A percentile compares a stretch with the other conserved stretches of the same genome.
phyloP scores from a whole-genome alignment of 1,140 invertebrate genomes.

The Lanistes nyassanus region DNA sequence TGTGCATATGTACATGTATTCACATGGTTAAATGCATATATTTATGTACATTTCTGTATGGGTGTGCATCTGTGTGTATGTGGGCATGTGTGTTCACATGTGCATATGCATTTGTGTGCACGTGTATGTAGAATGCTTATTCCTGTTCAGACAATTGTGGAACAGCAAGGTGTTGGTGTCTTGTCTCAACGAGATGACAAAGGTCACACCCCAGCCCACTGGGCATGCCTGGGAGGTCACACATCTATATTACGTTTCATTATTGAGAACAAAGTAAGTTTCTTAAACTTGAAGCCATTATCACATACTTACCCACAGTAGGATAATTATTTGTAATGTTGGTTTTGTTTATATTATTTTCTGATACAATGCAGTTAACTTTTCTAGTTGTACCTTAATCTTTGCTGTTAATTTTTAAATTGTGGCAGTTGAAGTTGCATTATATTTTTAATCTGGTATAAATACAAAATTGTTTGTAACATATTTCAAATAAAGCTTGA shows the following conservation, averaged over 20 bases:
- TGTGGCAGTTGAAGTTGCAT: too few species aligned
- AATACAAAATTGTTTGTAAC: too few species aligned
- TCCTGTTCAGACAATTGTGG: conserved; percentile 60
- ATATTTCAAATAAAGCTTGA: too few species aligned
- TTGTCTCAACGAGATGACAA: conserved; percentile 79
- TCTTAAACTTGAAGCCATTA: too few species aligned
- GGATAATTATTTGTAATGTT: too few species aligned
- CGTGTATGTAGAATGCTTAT: conserved; percentile 56
- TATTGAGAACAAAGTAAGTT: conserved; percentile 19
- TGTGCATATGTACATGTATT: not conserved
- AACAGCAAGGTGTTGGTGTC: conserved; percentile 53
- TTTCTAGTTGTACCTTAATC: too few species aligned
- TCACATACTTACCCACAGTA: too few species aligned
- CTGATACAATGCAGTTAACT: too few species aligned
- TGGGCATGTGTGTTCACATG: conserved; percentile 20
- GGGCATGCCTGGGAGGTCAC: conserved; percentile 87
- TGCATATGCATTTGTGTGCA: not conserved
- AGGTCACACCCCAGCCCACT: conserved; percentile 91
- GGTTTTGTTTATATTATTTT: too few species aligned
- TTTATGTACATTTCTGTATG: not conserved
- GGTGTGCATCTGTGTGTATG: conserved; percentile 13
- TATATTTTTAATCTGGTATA: too few species aligned
- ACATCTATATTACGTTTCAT: conserved; percentile 62
- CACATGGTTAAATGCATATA: too few species aligned
- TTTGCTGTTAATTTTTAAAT: too few species aligned